phyloP scores from a whole-genome alignment of 1,140 invertebrate genomes.

The Zaprionus camerounensis region DNA sequence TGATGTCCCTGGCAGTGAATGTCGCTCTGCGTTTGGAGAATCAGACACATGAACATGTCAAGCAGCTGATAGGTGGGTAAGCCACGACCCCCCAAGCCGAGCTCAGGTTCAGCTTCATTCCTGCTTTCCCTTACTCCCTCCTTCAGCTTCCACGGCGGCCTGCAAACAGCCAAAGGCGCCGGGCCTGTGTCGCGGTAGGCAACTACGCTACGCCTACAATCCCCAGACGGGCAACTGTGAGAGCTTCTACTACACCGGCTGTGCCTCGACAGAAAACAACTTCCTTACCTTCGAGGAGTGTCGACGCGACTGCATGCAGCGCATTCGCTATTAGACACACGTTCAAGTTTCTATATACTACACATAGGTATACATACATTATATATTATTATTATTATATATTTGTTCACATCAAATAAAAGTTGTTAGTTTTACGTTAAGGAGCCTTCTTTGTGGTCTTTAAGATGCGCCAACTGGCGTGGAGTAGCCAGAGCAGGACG shows the following conservation, averaged over 20 bases:
- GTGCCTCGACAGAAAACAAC: slow-evolving; percentile 71
- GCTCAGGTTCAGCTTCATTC: no score
- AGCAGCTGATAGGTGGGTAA: slow-evolving; percentile 50
- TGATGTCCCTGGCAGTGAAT: slow-evolving; percentile 8
- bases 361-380: background rate
- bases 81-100: background rate
- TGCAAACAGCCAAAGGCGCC: slow-evolving; percentile 72
- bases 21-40: slow-evolving; percentile 56
- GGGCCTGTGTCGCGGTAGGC: slow-evolving; percentile 63
- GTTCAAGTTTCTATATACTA: background rate
- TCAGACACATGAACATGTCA: slow-evolving; percentile 39
- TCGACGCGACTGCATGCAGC: slow-evolving; percentile 77
- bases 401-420: slow-evolving; percentile 10
- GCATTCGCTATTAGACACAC: slow-evolving; percentile 52
- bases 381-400: slow-evolving; percentile 3
- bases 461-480: slow-evolving; percentile 1
- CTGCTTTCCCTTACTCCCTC: background rate
- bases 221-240: slow-evolving; percentile 69
- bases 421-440: slow-evolving; percentile 6
- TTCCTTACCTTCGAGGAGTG: slow-evolving; percentile 80
- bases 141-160: slow-evolving; percentile 64
- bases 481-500: background rate
- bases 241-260: slow-evolving; percentile 78
- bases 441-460: no score
- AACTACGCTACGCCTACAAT: slow-evolving; percentile 76